Evolutionary conservation across 2,888 invertebrate genomes (phyloP), one percentile per base, ranked within the genome.

Genomic region (Eilema sororculum): DNA sequence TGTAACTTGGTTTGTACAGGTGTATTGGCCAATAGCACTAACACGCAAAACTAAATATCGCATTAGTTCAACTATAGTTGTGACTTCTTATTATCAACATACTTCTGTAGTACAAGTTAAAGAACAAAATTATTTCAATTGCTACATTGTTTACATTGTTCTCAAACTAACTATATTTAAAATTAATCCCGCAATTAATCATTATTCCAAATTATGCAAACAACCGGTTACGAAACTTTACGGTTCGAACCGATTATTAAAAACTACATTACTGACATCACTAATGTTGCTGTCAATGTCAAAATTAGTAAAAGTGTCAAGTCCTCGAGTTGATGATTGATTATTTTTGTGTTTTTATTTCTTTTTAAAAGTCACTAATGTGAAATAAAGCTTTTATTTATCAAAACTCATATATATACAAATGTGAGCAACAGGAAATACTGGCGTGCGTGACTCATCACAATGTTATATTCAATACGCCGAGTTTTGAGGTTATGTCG

Each of bases 401-500:
- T 22, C 13, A 1, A 13, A 52, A 16, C 16, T 24, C 6, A 28
- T 28, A 13, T 28, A 22, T 2, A 3, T 64, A 75, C 41, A 59
- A 59, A 58, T 67, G 13, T 57, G 24, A 61, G 63, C 10, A 69
- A 67, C 22, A 66, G 61, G 20, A 46, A 64, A 60, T 58, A 24
- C n/a, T 71, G 64, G 41, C 16, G 25, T 13, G 60, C 68, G 67
- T 79, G 72, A 81, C 60, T 78, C 66, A 76, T 76, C 67, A 71
- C 33, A 71, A 93, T 92, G 92, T 78, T 90, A 60, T 89, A 88
- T 82, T 81, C 89, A 61, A 83, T 89, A 75, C 88, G 85, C 68
- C 86, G 83, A 60, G 77, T 92, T 89, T 93, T 92, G 83, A 94
- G 94, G 94, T 94, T 95, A 93, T 89, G 87, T 88, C 86, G 88